Percentiles rank a stretch among this genome's conserved stretches.
Conservation (phyloP, 2,888 invertebrate genomes). For the Cecidostiba fungosa region DNA sequence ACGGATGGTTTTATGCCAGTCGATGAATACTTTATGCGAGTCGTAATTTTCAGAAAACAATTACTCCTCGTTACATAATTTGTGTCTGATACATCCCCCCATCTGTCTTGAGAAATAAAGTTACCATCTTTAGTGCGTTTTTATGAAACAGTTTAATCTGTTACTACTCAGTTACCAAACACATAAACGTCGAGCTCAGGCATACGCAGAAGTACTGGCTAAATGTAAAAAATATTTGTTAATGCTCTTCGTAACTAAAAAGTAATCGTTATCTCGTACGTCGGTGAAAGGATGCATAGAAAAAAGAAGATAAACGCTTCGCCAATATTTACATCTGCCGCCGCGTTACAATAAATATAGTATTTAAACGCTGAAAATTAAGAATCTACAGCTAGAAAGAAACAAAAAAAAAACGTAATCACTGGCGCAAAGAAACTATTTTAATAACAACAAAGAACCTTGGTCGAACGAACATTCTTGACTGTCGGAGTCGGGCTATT, state of each 20-base stretch:
- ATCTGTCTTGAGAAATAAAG: constrained; percentile 28
- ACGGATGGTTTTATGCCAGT: not conserved
- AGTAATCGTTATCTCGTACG: not conserved
- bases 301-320: not conserved
- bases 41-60: constrained; percentile 15
- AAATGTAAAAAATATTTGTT: not conserved
- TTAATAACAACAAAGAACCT: constrained; percentile 12
- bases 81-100: not conserved
- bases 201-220: constrained; percentile 2
- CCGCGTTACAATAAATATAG: too few relatives aligned
- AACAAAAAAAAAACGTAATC: not conserved
- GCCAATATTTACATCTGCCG: not conserved
- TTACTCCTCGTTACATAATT: constrained; percentile 29
- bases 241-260: not conserved
- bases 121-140: constrained; percentile 39
- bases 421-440: not conserved
- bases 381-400: not conserved
- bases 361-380: not conserved
- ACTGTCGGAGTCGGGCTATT: not conserved
- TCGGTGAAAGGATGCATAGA: not conserved
- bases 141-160: constrained; percentile 32
- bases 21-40: not conserved
- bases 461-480: constrained; percentile 20
- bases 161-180: not conserved
- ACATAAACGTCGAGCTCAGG: not conserved